Evolutionary conservation across 2,113 vertebrate species (phyloP).

Genomic region (Glaucomys volans): DNA sequence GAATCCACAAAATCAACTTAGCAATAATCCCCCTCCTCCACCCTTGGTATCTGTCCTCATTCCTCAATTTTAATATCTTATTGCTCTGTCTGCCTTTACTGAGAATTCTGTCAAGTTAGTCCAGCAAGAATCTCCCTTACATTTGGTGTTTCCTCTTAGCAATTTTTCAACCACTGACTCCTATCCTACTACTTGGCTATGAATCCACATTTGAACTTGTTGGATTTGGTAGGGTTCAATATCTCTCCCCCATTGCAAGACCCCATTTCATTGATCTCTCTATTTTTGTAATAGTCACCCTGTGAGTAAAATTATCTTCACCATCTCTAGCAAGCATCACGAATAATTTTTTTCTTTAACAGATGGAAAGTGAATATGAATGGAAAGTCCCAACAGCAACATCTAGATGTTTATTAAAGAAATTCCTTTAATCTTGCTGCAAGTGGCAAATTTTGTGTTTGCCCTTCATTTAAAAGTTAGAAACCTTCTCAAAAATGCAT

Average conservation of each 20-base stretch:
- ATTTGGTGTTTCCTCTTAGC: neutral
- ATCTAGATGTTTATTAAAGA: neutral
- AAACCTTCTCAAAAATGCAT: neutral
- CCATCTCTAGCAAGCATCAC: neutral
- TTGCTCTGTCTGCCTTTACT: neutral
- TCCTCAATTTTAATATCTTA: neutral
- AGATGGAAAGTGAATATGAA: neutral
- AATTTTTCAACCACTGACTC: neutral
- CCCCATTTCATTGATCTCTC: neutral
- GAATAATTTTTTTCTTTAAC: neutral
- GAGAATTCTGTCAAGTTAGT: neutral
- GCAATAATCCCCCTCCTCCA: neutral
- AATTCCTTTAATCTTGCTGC: neutral
- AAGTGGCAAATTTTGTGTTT: slow-evolving; percentile 29
- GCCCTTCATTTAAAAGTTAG: slow-evolving; percentile 5
- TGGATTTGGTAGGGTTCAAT: neutral
- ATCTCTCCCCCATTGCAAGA: neutral
- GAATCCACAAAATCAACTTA: neutral
- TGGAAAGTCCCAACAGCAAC: slow-evolving; percentile 9
- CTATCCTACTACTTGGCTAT: neutral
- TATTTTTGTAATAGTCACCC: neutral
- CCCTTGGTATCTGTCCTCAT: neutral
- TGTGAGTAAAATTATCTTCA: neutral
- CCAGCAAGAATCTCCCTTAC: neutral
- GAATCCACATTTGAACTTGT: neutral